phyloP scores from a whole-genome alignment of 2,888 invertebrate species.

The Watsonalla binaria region DNA sequence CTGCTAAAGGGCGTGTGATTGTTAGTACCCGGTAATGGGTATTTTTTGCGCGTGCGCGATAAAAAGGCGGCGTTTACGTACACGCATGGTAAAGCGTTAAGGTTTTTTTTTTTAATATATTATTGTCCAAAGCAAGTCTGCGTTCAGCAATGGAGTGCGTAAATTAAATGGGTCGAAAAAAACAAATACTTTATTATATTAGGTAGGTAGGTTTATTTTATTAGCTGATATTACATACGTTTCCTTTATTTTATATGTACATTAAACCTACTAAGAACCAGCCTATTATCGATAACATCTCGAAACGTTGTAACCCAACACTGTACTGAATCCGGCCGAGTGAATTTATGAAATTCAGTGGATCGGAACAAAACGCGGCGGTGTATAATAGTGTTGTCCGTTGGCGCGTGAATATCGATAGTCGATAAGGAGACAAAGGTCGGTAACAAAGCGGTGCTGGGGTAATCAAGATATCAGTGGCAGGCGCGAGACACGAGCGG shows the following conservation, averaged over 20 bases:
- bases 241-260: too few species aligned
- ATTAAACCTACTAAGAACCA: too few species aligned
- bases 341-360: slow-evolving; percentile 26
- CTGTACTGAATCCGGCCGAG: slow-evolving; percentile 6
- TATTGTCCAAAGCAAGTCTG: too few species aligned
- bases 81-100: slow-evolving; percentile 23
- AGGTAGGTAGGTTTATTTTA: too few species aligned
- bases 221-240: background rate
- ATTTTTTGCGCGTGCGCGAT: slow-evolving; percentile 54
- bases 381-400: slow-evolving; percentile 48
- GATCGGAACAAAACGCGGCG: slow-evolving; percentile 21
- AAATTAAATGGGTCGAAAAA: too few species aligned
- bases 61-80: slow-evolving; percentile 52
- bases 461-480: slow-evolving; percentile 58
- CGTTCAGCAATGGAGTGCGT: too few species aligned
- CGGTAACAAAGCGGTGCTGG: slow-evolving; percentile 47
- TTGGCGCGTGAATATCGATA: slow-evolving; percentile 46
- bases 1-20: slow-evolving; percentile 50
- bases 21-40: slow-evolving; percentile 48
- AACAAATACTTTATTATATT: too few species aligned
- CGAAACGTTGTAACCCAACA: slow-evolving; percentile 18
- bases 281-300: slow-evolving; percentile 4
- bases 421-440: slow-evolving; percentile 56
- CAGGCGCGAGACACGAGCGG: too few species aligned
- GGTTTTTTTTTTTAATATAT: slow-evolving; percentile 12